phyloP scores from a whole-genome alignment of 2,888 invertebrate species.

The Xestia rhomboidea region DNA sequence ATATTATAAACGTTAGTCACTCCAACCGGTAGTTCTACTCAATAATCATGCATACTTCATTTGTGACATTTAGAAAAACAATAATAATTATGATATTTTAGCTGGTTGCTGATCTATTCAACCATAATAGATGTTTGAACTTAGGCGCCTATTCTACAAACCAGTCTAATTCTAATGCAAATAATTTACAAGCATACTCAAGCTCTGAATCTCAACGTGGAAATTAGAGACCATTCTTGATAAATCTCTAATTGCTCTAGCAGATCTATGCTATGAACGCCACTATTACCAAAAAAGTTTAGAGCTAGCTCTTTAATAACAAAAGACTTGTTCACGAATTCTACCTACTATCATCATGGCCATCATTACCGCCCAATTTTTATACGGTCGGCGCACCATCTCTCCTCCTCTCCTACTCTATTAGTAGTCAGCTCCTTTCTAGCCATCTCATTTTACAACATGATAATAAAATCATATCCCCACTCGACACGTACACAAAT shows the following conservation, averaged over 20 bases:
- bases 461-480: slow-evolving; percentile 20
- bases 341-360: too few relatives aligned
- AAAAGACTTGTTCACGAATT: background rate
- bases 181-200: background rate
- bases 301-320: background rate
- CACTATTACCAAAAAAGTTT: background rate
- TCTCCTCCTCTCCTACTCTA: background rate
- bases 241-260: too few relatives aligned
- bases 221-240: background rate
- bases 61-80: slow-evolving; percentile 31
- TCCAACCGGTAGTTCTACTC: slow-evolving; percentile 60
- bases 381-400: background rate
- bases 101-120: background rate
- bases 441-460: slow-evolving; percentile 1
- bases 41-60: slow-evolving; percentile 53
- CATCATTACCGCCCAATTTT: background rate
- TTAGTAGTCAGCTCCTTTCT: background rate
- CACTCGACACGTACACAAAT: slow-evolving; percentile 24
- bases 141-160: background rate
- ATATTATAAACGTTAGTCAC: slow-evolving; percentile 71
- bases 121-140: too few relatives aligned
- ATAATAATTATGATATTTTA: background rate
- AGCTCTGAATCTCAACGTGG: background rate
- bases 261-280: background rate
- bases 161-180: background rate